These are phyloP conservation scores for Drosophila setosimentum DNA, from an alignment of 2,888 invertebrate species.

Conservation along the genomic window DNA sequence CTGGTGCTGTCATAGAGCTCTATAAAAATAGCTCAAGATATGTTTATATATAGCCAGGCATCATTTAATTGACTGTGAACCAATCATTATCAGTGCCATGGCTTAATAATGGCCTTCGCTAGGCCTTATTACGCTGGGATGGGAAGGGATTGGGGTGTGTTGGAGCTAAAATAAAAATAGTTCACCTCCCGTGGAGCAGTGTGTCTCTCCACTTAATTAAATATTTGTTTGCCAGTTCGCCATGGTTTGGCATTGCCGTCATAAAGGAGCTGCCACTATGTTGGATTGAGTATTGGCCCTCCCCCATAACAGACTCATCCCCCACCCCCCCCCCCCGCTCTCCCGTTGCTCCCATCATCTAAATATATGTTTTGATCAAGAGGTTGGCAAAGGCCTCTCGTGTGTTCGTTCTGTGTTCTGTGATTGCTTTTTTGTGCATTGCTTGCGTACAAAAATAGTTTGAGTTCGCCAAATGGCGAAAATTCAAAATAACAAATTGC, in stretches of 20 bases:
- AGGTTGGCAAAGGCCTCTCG: constrained; percentile 29
- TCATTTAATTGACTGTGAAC: constrained; percentile 37
- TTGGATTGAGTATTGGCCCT: constrained; percentile 1
- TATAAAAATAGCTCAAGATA: constrained; percentile 55
- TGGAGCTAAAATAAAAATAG: background rate
- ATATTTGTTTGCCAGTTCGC: constrained; percentile 53
- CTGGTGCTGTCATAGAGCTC: constrained; percentile 6
- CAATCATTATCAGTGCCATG: constrained; percentile 60
- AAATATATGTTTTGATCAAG: constrained; percentile 18
- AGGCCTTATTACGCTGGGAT: background rate
- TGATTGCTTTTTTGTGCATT: constrained; percentile 54
- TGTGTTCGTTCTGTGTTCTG: constrained; percentile 35
- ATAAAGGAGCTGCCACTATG: constrained; percentile 25
- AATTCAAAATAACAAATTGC: constrained; percentile 80
- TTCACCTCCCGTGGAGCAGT: background rate
- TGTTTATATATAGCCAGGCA: constrained; percentile 43
- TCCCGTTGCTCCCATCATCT: no score
- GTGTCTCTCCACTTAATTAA: constrained; percentile 62
- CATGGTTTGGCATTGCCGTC: background rate
- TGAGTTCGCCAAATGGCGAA: constrained; percentile 66
- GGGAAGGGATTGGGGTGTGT: background rate
- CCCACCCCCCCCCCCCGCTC: no score
- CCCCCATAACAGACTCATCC: background rate
- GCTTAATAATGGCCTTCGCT: constrained; percentile 34
- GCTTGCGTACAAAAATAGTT: constrained; percentile 60